Conservation (phyloP, 2,888 invertebrate genomes). For the Aphidius colemani region DNA sequence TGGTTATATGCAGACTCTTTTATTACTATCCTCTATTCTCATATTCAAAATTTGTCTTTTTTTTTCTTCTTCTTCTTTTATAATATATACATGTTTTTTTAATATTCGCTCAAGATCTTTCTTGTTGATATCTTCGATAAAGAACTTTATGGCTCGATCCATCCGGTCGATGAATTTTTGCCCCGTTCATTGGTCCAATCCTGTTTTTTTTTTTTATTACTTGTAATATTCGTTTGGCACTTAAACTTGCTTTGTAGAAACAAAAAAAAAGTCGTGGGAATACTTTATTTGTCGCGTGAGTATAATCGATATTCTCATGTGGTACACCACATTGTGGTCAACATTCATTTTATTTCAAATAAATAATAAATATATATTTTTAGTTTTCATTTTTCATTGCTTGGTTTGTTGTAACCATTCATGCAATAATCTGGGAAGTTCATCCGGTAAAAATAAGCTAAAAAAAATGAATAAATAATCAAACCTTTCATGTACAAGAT, state of each 20-base stretch:
- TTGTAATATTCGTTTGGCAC: no score
- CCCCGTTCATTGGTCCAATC: slow-evolving; percentile 7
- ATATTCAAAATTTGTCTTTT: background rate
- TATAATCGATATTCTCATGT: slow-evolving; percentile 18
- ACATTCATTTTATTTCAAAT: background rate
- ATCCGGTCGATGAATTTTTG: slow-evolving; percentile 18
- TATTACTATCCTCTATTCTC: background rate
- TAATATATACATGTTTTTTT: background rate
- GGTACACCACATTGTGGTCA: slow-evolving; percentile 17
- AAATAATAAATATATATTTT: background rate
- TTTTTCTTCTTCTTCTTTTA: background rate
- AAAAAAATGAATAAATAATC: no score
- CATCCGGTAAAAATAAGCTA: background rate
- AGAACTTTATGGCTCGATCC: slow-evolving; percentile 24
- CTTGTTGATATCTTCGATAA: slow-evolving; percentile 11
- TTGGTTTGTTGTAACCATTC: background rate
- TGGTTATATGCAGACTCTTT: background rate
- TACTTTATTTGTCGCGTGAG: slow-evolving; percentile 8
- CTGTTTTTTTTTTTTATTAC: background rate
- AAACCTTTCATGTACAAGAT: background rate
- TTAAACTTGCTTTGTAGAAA: no score
- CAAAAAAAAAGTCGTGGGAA: background rate
- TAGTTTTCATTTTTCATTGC: background rate
- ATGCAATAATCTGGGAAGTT: background rate
- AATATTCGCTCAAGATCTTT: slow-evolving; percentile 12